Evolutionary conservation across 2,888 invertebrate species (phyloP), one percentile per base, ranked within the genome.

Genomic region (Oegoconia quadripuncta): DNA sequence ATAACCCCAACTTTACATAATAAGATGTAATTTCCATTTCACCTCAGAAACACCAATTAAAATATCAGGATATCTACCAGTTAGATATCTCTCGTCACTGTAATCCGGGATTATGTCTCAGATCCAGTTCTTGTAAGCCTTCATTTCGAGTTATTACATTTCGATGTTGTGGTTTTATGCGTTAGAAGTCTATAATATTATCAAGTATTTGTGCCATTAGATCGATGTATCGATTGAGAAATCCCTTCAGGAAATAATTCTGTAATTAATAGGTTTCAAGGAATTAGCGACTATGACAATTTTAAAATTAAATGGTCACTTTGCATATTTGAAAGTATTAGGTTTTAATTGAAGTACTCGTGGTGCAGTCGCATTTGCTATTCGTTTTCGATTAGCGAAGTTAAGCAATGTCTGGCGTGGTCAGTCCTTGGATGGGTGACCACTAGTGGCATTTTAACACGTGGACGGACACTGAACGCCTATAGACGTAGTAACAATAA

Each of bases 41-140:
- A 29, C 15, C 16, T 35, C 18, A 18, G 29, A 29, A 36, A 22
- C 29, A 40, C 46, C 59, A 59, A 64, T 65, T 63, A 64, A 59
- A 52, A 50, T 45, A 45, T 52, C 55, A 59, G 57, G 59, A 63
- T 62, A 63, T 59, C 55, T 30, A 42, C 54, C 44, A 48, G 56
- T 61, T 62, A n/a, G n/a, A 63, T 63, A 64, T 64, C 62, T 57
- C 46, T 46, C 46, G 64, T 66, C 64, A 62, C 55, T 60, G 59
- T 67, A 65, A 70, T 70, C 69, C 57, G 17, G 62, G 67, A 65
- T 73, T 69, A 64, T 47, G 26, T 45, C 51, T 43, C n/a, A 52
- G 52, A 56, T 59, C 61, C 52, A 49, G 49, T 46, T 53, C 48
- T 53, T 46, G 42, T 45, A 28, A 22, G 20, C 31, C 14, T 15